Percentiles rank a stretch among this genome's conserved stretches.
These are phyloP conservation scores for Himalopsyche anomala DNA, from an alignment of 2,888 invertebrate genomes.

Conservation along the genomic window DNA sequence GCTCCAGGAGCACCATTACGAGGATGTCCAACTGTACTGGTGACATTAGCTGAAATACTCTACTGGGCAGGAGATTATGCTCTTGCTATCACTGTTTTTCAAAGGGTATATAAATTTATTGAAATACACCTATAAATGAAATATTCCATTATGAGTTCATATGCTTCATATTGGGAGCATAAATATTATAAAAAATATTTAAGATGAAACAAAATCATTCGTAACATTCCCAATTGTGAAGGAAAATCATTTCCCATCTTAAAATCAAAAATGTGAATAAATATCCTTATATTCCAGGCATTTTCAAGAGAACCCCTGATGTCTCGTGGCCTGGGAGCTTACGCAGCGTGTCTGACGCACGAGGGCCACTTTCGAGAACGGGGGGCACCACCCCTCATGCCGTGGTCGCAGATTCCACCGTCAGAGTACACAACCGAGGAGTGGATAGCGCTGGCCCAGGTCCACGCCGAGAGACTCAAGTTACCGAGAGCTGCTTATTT, in stretches of 20 bases:
- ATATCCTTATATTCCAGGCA: conserved; percentile 70
- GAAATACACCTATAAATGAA: no score
- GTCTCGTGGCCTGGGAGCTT: conserved; percentile 80
- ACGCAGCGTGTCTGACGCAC: conserved; percentile 79
- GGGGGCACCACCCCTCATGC: conserved; percentile 77
- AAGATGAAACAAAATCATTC: no score
- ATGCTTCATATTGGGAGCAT: no score
- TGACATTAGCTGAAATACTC: conserved; percentile 84
- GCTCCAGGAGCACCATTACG: conserved; percentile 70
- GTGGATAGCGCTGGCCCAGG: conserved; percentile 87
- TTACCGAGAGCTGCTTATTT: conserved; percentile 81
- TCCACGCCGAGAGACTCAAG: conserved; percentile 68
- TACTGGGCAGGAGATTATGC: conserved; percentile 84
- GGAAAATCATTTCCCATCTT: no score
- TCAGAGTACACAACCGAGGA: conserved; percentile 80
- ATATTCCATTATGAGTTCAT: no score
- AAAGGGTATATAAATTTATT: conserved; percentile 69
- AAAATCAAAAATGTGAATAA: background rate
- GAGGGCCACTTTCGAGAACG: conserved; percentile 78
- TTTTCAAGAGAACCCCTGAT: conserved; percentile 76
- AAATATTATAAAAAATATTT: no score
- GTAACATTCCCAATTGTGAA: no score
- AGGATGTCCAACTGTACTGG: conserved; percentile 76
- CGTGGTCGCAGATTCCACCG: conserved; percentile 68
- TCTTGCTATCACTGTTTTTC: conserved; percentile 78